phyloP scores from a whole-genome alignment of 2,888 invertebrate species.

The Agrochola macilenta region DNA sequence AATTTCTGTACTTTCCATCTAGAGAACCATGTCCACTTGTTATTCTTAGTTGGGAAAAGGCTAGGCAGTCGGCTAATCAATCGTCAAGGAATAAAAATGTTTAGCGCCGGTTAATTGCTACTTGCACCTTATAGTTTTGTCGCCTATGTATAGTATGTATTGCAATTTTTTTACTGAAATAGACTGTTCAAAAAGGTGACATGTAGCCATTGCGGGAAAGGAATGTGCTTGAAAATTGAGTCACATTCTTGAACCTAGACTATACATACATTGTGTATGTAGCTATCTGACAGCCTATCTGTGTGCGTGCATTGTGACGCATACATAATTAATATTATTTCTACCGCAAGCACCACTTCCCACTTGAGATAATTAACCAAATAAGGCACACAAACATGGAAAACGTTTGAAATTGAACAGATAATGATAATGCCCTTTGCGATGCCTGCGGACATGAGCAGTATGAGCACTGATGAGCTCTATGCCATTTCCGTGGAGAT shows the following conservation, averaged over 20 bases:
- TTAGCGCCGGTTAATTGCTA: neutral
- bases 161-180: neutral
- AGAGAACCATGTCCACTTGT: too few relatives aligned
- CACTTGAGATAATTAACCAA: conserved; percentile 12
- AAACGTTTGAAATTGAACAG: conserved; percentile 22
- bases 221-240: neutral
- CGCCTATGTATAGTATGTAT: neutral
- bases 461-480: conserved; percentile 22
- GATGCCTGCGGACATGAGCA: conserved; percentile 14
- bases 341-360: too few relatives aligned
- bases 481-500: neutral
- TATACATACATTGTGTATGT: neutral
- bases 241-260: neutral
- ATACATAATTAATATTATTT: neutral
- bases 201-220: neutral
- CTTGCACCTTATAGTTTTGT: neutral
- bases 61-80: too few relatives aligned
- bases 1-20: too few relatives aligned
- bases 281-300: neutral
- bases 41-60: too few relatives aligned
- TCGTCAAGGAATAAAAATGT: neutral
- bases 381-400: neutral
- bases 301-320: neutral
- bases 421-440: conserved; percentile 21
- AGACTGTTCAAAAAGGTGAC: neutral